Evolutionary conservation across 2,888 invertebrate genomes (phyloP).

Genomic region (Oscheius sp.): DNA sequence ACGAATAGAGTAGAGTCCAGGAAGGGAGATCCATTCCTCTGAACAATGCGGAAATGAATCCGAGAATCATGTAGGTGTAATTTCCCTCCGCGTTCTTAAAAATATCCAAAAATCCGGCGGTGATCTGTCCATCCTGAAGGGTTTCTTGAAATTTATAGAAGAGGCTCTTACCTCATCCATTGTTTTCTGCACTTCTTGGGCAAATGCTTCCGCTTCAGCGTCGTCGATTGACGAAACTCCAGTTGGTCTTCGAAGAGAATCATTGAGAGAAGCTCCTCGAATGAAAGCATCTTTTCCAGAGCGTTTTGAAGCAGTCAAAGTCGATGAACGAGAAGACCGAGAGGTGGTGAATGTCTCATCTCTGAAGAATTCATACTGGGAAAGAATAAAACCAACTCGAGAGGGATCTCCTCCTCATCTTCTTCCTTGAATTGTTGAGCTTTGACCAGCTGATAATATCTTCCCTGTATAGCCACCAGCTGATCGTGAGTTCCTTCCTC

Average conservation of each 20-base stretch:
- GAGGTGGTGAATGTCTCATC: conserved; percentile 3
- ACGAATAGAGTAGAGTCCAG: conserved; percentile 71
- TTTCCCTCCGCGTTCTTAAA: conserved; percentile 50
- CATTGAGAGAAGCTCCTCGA: conserved; percentile 42
- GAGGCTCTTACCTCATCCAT: no score
- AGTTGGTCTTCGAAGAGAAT: conserved; percentile 29
- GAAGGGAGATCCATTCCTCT: conserved; percentile 72
- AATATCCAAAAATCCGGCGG: conserved; percentile 50
- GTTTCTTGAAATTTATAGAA: neutral
- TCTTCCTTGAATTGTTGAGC: conserved; percentile 63
- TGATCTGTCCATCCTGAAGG: conserved; percentile 41
- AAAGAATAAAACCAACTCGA: conserved; percentile 25
- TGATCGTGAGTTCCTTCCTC: conserved; percentile 58
- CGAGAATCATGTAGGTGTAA: conserved; percentile 23
- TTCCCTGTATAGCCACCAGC: conserved; percentile 53
- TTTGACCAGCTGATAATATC: conserved; percentile 55
- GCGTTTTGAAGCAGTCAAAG: neutral
- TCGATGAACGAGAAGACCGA: conserved; percentile 6
- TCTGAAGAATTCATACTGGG: neutral
- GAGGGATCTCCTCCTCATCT: conserved; percentile 45
- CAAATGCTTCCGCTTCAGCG: conserved; percentile 52
- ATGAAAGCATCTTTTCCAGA: conserved; percentile 49
- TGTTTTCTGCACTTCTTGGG: conserved; percentile 45
- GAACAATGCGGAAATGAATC: conserved; percentile 57
- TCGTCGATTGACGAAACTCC: conserved; percentile 19